phyloP scores from a whole-genome alignment of 2,113 vertebrate genomes.

The Prinia subflava region DNA sequence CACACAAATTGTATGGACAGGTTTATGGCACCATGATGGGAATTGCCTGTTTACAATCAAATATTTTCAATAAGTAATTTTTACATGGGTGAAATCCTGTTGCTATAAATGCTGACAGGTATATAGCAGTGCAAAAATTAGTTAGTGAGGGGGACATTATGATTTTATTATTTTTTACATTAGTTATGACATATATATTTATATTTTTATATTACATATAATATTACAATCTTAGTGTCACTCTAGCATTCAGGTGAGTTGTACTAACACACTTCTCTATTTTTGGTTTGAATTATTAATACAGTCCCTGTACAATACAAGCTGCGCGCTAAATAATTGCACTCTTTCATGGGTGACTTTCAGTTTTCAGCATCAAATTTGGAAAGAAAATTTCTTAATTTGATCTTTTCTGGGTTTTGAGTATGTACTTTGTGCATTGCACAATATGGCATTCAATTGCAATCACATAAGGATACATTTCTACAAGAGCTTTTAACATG shows the following conservation, averaged over 20 bases:
- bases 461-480: not conserved
- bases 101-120: not conserved
- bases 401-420: not conserved
- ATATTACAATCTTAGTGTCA: not conserved
- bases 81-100: not conserved
- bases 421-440: not conserved
- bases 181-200: not conserved
- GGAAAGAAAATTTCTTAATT: not conserved
- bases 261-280: not conserved
- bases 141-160: not conserved
- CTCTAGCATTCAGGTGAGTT: not conserved
- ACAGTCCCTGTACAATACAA: not conserved
- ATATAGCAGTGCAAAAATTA: not conserved
- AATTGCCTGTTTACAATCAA: not conserved
- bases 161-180: too few species aligned
- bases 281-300: not conserved
- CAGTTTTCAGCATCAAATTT: not conserved
- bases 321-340: not conserved
- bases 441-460: not conserved
- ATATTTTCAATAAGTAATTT: conserved; percentile 23
- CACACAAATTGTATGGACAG: not conserved
- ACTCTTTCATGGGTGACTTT: not conserved
- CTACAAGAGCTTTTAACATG: not conserved
- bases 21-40: not conserved
- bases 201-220: not conserved